Evolutionary conservation across 2,113 vertebrate species (phyloP).

Genomic region (Saguinus imperator): DNA sequence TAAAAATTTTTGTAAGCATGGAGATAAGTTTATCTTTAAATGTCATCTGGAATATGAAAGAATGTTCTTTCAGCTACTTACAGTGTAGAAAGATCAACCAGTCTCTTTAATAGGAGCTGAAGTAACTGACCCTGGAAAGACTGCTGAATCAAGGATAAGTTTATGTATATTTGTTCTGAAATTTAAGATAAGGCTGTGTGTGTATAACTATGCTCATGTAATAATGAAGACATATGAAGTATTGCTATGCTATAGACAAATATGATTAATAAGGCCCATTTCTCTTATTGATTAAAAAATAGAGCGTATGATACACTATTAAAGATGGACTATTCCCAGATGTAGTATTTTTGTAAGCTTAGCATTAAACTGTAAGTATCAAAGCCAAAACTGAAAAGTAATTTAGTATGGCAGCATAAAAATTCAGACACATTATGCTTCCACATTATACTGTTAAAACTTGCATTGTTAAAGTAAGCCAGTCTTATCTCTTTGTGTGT

Average conservation of each 20-base stretch:
- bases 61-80: constrained; percentile 84
- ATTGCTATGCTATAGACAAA: neutral
- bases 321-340: constrained; percentile 29
- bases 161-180: constrained; percentile 53
- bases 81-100: constrained; percentile 81
- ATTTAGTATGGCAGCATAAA: constrained; percentile 30
- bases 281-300: constrained; percentile 10
- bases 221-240: constrained; percentile 20
- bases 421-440: constrained; percentile 34
- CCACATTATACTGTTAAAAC: constrained; percentile 41
- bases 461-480: constrained; percentile 48
- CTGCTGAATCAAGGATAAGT: constrained; percentile 77
- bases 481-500: constrained; percentile 23
- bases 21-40: constrained; percentile 81
- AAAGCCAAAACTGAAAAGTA: constrained; percentile 42
- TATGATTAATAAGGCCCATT: neutral
- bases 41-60: constrained; percentile 83
- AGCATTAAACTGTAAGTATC: neutral
- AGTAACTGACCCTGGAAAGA: constrained; percentile 66
- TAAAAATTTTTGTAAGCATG: constrained; percentile 65
- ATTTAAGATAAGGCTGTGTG: neutral
- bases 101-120: constrained; percentile 75
- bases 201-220: neutral
- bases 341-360: constrained; percentile 12
- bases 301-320: neutral